Evolutionary conservation across 2,113 vertebrate species (phyloP).

Genomic region (Atractosteus spatula): DNA sequence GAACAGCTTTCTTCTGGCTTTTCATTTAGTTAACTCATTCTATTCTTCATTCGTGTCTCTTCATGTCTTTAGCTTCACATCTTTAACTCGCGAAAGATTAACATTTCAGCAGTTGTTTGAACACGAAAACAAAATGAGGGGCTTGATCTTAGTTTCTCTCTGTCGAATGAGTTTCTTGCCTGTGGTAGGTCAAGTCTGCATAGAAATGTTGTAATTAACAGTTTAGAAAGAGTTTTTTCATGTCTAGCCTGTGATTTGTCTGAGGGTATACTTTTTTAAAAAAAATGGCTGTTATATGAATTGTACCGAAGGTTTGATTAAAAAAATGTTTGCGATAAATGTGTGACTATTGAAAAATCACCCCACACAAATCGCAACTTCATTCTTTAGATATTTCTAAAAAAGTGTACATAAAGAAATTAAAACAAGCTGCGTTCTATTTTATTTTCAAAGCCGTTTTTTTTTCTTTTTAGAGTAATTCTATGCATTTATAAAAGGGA

Average conservation of each 20-base stretch:
- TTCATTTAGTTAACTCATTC: slow-evolving; percentile 7
- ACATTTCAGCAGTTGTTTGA: neutral
- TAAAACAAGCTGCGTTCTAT: too few species aligned
- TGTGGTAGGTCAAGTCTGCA: neutral
- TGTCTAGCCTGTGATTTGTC: neutral
- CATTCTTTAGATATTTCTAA: too few species aligned
- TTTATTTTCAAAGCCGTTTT: too few species aligned
- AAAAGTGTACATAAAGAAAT: too few species aligned
- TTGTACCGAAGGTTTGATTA: too few species aligned
- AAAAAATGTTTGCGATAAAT: too few species aligned
- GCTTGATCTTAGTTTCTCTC: neutral
- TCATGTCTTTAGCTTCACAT: neutral
- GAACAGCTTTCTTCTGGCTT: neutral
- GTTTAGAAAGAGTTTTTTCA: neutral
- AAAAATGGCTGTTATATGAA: too few species aligned
- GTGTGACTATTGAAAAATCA: too few species aligned
- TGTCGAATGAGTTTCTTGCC: neutral
- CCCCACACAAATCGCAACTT: too few species aligned
- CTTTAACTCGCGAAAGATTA: neutral
- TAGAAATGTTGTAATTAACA: neutral
- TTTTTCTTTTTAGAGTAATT: too few species aligned
- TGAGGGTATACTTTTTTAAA: neutral
- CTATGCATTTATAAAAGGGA: too few species aligned
- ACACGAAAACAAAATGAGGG: neutral
- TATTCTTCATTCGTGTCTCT: slow-evolving; percentile 1